Evolutionary conservation across 2,113 vertebrate genomes (phyloP).

Genomic region (Axis porcinus): DNA sequence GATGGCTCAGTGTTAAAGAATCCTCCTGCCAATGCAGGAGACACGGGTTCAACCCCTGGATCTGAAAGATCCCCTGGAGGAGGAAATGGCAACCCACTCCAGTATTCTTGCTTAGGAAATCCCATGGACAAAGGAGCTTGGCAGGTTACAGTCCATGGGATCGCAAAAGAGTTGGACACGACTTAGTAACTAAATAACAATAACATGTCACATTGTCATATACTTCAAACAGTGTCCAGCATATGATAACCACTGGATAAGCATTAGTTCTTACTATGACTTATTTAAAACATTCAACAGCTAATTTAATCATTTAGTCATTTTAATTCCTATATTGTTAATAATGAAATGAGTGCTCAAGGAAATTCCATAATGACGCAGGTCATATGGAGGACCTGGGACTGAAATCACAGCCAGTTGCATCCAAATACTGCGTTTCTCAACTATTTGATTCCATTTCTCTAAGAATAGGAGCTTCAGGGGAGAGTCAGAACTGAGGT

Average conservation of each 20-base stretch:
- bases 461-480: neutral
- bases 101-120: neutral
- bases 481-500: neutral
- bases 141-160: fast-evolving
- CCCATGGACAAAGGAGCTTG: neutral
- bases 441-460: neutral
- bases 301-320: neutral
- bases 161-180: neutral
- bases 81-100: neutral
- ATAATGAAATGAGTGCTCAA: neutral
- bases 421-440: neutral
- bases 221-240: neutral
- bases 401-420: neutral
- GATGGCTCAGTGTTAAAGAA: neutral
- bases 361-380: neutral
- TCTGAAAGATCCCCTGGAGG: neutral
- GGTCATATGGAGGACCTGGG: neutral
- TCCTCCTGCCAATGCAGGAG: neutral
- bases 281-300: neutral
- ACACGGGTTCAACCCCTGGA: neutral
- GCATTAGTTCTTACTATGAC: neutral
- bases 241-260: neutral
- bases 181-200: neutral
- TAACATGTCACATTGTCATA: neutral
- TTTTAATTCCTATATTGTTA: neutral